Evolutionary conservation across 2,113 vertebrate species (phyloP).

Genomic region (Pterocles orientalis): DNA sequence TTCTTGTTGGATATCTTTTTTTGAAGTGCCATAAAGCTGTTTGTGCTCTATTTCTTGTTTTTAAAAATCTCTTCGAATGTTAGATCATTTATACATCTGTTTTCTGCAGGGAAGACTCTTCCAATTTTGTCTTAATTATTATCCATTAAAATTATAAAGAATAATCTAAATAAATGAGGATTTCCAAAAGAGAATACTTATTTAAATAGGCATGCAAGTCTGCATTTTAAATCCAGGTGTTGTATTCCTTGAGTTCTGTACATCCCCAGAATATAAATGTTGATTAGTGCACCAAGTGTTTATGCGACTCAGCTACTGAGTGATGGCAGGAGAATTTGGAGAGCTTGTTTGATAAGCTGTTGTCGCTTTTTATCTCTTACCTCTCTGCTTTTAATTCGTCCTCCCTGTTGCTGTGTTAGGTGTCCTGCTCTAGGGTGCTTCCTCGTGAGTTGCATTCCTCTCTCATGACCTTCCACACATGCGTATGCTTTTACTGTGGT

Average conservation of each 20-base stretch:
- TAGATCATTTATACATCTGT: constrained; percentile 27
- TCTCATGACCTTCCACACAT: fast-evolving
- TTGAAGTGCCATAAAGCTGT: not conserved
- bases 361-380: not conserved
- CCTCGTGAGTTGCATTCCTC: fast-evolving
- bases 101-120: constrained; percentile 20
- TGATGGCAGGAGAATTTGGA: not conserved
- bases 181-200: constrained; percentile 1
- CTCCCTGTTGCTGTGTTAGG: not conserved
- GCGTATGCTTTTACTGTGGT: not conserved
- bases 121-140: constrained; percentile 34
- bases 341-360: not conserved
- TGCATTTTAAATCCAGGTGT: constrained; percentile 16
- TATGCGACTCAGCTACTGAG: not conserved
- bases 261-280: constrained; percentile 4
- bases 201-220: not conserved
- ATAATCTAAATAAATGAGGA: constrained; percentile 11
- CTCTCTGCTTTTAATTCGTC: not conserved
- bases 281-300: not conserved
- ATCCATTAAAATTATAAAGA: constrained; percentile 29
- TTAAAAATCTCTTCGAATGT: constrained; percentile 14
- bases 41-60: not conserved
- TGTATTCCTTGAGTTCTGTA: not conserved
- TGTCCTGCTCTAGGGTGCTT: not conserved
- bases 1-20: not conserved